Conservation (phyloP, 1,140 invertebrate species). For the Drosophila kurseongensis region DNA sequence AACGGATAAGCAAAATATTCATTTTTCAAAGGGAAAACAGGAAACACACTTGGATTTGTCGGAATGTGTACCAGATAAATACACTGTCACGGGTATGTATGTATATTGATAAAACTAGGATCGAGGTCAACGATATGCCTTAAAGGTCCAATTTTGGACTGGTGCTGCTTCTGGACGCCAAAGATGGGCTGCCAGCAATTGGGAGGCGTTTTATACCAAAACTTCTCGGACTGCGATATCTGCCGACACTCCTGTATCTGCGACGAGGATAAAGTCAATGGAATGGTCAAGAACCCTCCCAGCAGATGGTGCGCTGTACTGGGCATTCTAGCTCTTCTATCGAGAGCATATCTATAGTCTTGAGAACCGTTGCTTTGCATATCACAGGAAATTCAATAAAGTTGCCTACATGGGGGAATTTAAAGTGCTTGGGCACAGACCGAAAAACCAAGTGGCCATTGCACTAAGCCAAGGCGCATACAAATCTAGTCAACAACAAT, state of each 20-base stretch:
- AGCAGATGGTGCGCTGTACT: not conserved
- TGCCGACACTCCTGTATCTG: slow-evolving; percentile 1
- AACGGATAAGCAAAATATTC: not conserved
- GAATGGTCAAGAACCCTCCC: not conserved
- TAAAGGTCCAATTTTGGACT: not conserved
- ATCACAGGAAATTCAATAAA: slow-evolving; percentile 31
- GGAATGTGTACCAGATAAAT: not conserved
- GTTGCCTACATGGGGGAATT: slow-evolving; percentile 43
- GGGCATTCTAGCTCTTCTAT: not conserved
- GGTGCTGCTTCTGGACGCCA: slow-evolving; percentile 10
- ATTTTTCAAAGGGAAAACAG: not conserved
- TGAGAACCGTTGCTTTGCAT: slow-evolving; percentile 33
- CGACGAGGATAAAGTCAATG: not conserved
- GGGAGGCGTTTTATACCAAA: not conserved
- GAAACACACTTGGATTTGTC: not conserved
- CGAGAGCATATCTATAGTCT: slow-evolving; percentile 3
- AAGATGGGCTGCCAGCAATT: slow-evolving; percentile 8
- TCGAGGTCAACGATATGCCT: too few relatives aligned
- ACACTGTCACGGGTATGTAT: not conserved
- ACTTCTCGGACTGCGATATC: slow-evolving; percentile 4
- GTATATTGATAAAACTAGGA: not conserved
- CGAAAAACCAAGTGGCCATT: slow-evolving; percentile 61
- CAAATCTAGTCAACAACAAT: slow-evolving; percentile 70
- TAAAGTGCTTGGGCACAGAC: slow-evolving; percentile 41
- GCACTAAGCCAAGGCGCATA: slow-evolving; percentile 61